Percentiles rank a stretch among this genome's conserved stretches.
phyloP scores from a whole-genome alignment of 1,140 invertebrate species.

The Eurosta solidaginis region DNA sequence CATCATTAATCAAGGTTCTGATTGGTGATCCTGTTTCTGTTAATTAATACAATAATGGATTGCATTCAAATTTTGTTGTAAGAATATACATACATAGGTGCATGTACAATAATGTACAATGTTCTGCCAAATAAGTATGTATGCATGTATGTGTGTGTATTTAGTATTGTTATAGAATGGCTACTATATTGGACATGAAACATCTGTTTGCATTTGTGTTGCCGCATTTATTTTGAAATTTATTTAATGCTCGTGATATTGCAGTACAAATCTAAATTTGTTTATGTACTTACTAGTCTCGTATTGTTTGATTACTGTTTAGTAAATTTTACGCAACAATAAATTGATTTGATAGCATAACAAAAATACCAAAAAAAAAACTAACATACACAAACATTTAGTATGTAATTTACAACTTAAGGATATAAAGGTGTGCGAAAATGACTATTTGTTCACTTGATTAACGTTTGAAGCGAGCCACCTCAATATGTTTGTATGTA shows the following conservation, averaged over 20 bases:
- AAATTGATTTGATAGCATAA: not conserved
- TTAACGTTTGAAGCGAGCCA: not conserved
- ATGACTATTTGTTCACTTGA: conserved; percentile 17
- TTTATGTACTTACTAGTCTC: too few relatives aligned
- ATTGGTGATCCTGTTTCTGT: conserved; percentile 61
- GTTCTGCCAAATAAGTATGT: too few relatives aligned
- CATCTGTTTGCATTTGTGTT: conserved; percentile 22
- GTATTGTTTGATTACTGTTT: conserved; percentile 26
- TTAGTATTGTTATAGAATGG: not conserved
- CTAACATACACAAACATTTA: not conserved
- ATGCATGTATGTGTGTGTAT: not conserved
- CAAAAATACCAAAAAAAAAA: not conserved
- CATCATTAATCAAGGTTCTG: conserved; percentile 61
- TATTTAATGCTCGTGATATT: conserved; percentile 13
- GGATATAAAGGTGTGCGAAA: not conserved
- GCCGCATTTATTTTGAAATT: conserved; percentile 25
- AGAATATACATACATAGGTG: not conserved
- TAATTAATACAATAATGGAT: conserved; percentile 62
- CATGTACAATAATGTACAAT: too few relatives aligned
- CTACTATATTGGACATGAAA: conserved; percentile 18
- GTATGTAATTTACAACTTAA: not conserved
- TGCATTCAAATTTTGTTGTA: conserved; percentile 37
- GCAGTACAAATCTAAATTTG: too few relatives aligned
- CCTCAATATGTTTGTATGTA: not conserved
- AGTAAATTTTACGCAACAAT: conserved; percentile 26